A percentile compares a stretch with the other conserved stretches of the same genome.
Conservation (phyloP, 2,113 vertebrate genomes). For the Uria aalge region DNA sequence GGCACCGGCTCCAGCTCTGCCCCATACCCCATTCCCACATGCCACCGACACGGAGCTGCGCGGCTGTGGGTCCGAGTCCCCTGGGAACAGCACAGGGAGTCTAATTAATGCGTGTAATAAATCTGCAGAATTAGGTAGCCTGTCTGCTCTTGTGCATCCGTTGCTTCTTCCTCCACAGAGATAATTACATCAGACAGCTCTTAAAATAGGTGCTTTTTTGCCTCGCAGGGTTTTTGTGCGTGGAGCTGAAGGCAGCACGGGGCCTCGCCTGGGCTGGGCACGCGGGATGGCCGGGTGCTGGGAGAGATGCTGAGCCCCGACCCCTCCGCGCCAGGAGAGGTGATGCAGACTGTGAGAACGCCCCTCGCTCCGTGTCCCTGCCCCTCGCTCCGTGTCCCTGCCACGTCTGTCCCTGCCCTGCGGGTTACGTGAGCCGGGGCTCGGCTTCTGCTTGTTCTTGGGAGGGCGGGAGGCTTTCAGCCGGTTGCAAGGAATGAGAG, state of each 20-base stretch:
- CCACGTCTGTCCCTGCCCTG: background rate
- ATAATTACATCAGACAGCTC: background rate
- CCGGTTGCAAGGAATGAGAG: background rate
- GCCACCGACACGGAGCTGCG: background rate
- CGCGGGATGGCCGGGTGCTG: fast-evolving
- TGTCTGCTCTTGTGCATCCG: background rate
- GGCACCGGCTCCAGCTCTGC: background rate
- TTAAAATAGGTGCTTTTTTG: background rate
- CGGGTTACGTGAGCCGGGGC: fast-evolving
- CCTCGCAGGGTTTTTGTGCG: background rate
- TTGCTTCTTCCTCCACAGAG: background rate
- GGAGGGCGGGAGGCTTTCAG: background rate
- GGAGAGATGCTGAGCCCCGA: background rate
- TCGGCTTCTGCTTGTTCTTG: background rate
- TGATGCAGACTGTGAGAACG: background rate
- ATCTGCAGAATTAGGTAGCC: background rate
- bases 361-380: background rate
- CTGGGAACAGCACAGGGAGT: background rate
- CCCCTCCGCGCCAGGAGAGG: background rate
- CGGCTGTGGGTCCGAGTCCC: background rate
- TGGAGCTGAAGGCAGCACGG: background rate
- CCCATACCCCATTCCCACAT: fast-evolving
- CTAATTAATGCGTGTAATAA: background rate
- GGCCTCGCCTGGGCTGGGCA: background rate
- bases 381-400: background rate